phyloP scores from a whole-genome alignment of 2,797 vertebrate genomes.

The Hypotaenidia okinawae region DNA sequence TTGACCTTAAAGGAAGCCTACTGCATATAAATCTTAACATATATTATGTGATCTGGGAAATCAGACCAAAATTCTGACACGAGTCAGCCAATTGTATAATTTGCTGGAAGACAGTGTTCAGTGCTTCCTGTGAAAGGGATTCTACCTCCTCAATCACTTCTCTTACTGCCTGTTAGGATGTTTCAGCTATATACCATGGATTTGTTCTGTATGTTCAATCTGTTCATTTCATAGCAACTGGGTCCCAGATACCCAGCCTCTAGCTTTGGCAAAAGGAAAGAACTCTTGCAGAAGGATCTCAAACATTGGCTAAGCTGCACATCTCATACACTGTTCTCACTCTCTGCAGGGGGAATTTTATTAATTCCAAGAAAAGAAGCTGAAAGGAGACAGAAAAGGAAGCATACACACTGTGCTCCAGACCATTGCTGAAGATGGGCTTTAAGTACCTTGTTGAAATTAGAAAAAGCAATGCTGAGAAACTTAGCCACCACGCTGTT shows the following conservation, averaged over 20 bases:
- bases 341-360: background rate
- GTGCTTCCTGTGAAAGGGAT: background rate
- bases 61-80: background rate
- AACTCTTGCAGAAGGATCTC: background rate
- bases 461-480: background rate
- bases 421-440: background rate
- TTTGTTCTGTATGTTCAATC: background rate
- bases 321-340: background rate
- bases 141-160: background rate
- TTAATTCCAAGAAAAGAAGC: background rate
- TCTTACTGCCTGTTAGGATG: accelerated
- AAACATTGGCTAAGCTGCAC: background rate
- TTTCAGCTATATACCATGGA: background rate
- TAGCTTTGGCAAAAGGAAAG: background rate
- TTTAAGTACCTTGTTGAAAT: background rate
- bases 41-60: background rate
- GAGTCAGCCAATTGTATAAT: background rate
- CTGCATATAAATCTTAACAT: background rate
- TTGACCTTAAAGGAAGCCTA: background rate
- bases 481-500: background rate
- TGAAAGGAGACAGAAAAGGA: background rate
- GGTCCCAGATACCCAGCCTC: background rate
- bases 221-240: background rate
- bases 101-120: background rate
- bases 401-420: background rate